Base-by-base conservation (phyloP, 2,888 invertebrate species). In the Amorpha juglandis region DNA sequence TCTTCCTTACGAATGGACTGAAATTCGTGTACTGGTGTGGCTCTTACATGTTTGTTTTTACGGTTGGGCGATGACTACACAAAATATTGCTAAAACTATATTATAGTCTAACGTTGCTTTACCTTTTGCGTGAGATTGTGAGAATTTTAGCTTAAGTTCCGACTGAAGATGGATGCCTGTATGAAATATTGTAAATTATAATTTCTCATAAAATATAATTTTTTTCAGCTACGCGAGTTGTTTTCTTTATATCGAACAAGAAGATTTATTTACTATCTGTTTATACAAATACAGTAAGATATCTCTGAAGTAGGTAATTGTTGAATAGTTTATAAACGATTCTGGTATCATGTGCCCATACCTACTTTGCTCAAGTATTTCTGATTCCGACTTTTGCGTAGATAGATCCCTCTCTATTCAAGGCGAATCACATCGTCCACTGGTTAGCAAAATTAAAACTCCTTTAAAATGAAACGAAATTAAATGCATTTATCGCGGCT, bases 131-230 rank as follows among this genome's bases (percentile, higher is more conserved):
- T 92, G 93, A 91, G 93, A 93, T 92, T 94, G 93, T 93, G 92
- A 92, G 90, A 88, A 89, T 92, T 93, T 92, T 94, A 93, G 93
- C 93, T 93, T 94, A 94, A 94, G 94, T 93, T 93, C 90, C 92
- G 94, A 92, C 92, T 93, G 94, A 92, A 88, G 94, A 94, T 89
- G 94, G 91, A 93, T 94, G 94, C 90, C 89, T 93, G 93, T 90
- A 92, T 92, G 92, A 92, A 93, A 94, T 94, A 94, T 93, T 94
- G 94, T 94, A 94, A 93, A 94, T 94, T 94, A 94, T 94, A 92
- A 94, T 94, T 94, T 94, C 93, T 93, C 94, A 94, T 93, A 94
- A 94, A 93, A 94, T 94, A 94, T 93, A 93, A 93, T 93, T 94
- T 94, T 94, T 94, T 94, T 94, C 94, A 94, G 93, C 94, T 93